Conservation (phyloP, 2,888 invertebrate genomes). For the Plebejus melissa region DNA sequence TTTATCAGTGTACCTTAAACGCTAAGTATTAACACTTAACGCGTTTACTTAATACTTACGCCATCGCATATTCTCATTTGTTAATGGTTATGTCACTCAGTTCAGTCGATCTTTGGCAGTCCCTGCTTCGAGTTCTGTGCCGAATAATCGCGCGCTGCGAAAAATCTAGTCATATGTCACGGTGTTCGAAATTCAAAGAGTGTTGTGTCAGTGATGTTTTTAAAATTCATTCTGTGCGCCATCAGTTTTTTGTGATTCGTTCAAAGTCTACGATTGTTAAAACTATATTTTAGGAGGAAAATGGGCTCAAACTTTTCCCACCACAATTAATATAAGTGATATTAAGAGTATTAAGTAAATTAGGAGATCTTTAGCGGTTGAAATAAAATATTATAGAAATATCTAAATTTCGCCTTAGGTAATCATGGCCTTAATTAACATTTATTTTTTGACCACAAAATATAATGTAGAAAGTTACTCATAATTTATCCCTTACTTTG, state of each 20-base stretch:
- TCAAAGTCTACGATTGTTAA: neutral
- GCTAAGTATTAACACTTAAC: conserved; percentile 24
- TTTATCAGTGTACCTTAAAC: conserved; percentile 14
- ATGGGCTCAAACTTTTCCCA: neutral
- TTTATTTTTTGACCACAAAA: too few species aligned
- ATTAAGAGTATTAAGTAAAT: neutral
- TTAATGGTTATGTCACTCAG: neutral
- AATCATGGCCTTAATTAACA: too few species aligned
- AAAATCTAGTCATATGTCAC: neutral
- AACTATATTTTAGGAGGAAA: neutral
- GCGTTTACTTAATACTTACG: conserved; percentile 27
- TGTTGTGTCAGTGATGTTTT: conserved; percentile 14
- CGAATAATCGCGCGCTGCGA: neutral
- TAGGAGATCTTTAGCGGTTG: neutral
- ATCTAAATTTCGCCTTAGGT: neutral
- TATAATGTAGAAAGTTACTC: too few species aligned
- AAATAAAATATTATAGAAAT: neutral
- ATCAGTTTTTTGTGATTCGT: neutral
- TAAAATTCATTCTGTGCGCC: conserved; percentile 20
- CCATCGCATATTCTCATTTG: conserved; percentile 22
- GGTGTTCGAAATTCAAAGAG: conserved; percentile 21
- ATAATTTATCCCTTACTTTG: too few species aligned
- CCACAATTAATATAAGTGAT: neutral
- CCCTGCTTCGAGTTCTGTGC: neutral
- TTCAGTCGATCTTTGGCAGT: conserved; percentile 27